Conservation (phyloP, 23 tunicate genomes). For the Phallusia fumigata region DNA sequence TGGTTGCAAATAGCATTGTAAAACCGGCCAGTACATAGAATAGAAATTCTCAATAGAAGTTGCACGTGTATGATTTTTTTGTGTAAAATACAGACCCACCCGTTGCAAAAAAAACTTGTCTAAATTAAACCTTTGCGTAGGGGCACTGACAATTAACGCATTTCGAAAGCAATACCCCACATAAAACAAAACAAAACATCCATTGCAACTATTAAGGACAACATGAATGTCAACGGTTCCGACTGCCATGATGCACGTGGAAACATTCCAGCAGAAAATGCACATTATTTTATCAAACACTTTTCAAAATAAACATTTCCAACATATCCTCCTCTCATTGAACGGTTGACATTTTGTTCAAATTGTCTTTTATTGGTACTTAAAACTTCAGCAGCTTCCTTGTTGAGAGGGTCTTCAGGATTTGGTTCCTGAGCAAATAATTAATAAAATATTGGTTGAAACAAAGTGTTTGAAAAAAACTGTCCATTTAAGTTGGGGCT, state of each 20-base stretch:
- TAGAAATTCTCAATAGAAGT: too few relatives aligned
- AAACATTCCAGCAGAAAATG: neutral
- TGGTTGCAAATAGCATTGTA: too few relatives aligned
- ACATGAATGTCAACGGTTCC: neutral
- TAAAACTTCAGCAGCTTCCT: constrained; percentile 96
- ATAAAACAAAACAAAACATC: neutral
- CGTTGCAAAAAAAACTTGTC: too few relatives aligned
- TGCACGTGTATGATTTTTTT: too few relatives aligned
- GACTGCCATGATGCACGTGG: neutral
- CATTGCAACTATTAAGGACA: neutral
- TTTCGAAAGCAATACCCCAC: too few relatives aligned
- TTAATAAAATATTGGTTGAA: too few relatives aligned
- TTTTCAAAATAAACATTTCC: constrained; percentile 87
- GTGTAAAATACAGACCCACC: too few relatives aligned
- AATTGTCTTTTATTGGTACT: constrained; percentile 72
- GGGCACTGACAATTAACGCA: too few relatives aligned
- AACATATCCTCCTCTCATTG: constrained; percentile 94
- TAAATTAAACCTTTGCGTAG: too few relatives aligned
- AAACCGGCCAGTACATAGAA: too few relatives aligned
- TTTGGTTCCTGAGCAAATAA: constrained; percentile 85
- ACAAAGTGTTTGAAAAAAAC: too few relatives aligned
- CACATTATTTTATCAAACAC: constrained; percentile 49
- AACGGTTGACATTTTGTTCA: constrained; percentile 90
- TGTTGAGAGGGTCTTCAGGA: constrained; percentile 97
- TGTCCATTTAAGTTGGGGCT: too few relatives aligned